Base-by-base conservation (phyloP, 1,140 invertebrate genomes). In the Akabosia matsudoensis region DNA sequence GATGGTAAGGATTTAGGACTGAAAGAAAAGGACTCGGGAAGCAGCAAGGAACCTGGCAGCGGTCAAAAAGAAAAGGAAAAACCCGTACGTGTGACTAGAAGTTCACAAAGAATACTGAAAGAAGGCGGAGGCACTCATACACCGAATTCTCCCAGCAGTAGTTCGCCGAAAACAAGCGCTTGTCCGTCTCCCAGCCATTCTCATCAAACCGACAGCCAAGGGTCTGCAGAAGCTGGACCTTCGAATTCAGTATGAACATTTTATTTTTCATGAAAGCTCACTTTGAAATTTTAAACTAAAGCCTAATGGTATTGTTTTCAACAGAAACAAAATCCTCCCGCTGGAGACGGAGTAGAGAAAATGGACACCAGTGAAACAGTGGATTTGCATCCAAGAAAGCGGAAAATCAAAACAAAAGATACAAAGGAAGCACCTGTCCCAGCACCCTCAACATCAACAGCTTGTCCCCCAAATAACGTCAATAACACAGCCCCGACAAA, bases 361-460 rank as follows among this genome's bases (percentile, higher is more conserved):
- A 80, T 80, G 75, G 79, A 81, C 73, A 74, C 52, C 10, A 80
- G 26, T 22, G 78, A 79, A 14, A 82, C 88, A 75, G 89, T 90
- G 1, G 93, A 95, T 54, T 84, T 97, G 14, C 94, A 96, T 86
- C 95, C 95, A 0, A 86, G 94, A 3, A 97, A 97, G 83, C 87
- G 95, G 24, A 98, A 97, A 85, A 90, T 97, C n/a, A n/a, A n/a
- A n/a, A n/a, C n/a, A 73, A 91, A 90, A 81, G 18, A 45, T 18
- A 91, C 92, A 13, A 76, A 75, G 22, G 82, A 80, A 56, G 34
- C 51, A 56, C 83, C 83, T 37, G 76, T 78, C 14, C 82, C 83
- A 14, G 33, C 76, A 33, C 78, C 80, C n/a, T 64, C 56, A 22
- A 13, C 56, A 28, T 64, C 67, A 4, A 30, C 67, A 10, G 30